Evolutionary conservation across 1,140 invertebrate species (phyloP), one percentile per base, ranked within the genome.

Genomic region (Asbolus verrucosus): DNA sequence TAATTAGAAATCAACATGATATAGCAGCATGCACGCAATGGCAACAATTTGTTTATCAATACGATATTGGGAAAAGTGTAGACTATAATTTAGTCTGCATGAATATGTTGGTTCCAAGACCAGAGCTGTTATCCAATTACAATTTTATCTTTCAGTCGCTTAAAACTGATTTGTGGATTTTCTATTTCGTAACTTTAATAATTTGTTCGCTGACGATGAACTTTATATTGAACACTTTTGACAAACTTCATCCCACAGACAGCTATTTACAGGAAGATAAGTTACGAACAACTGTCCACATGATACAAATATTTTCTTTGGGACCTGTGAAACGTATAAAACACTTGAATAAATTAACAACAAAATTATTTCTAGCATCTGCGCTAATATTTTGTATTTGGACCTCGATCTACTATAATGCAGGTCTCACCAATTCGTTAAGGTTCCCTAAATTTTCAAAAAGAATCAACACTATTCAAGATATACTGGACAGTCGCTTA

Each of bases 341-440:
- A 2, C 11, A 36, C 33, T n/a, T 36, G 3, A 36, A 36, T n/a
- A 36, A 11, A 36, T 8, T 36, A 4, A 36, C 5, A 4, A 36
- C 11, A n/a, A 36, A 11, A 11, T 11, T 36, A 36, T 36, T 36
- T 36, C 11, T 36, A 2, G 11, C 33, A 3, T 5, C 11, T 36
- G 2, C 2, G 5, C n/a, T 36, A 2, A 36, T 11, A 36, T 36
- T 6, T 36, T 36, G 33, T 16, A 18, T 16, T 3, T 9, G 5
- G 15, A 8, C 15, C 8, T 14, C 43, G n/a, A 24, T n/a, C 11
- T 46, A 46, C 15, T 46, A 46, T 46, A 6, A 9, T 2, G 43
- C 43, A 14, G 43, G 43, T 14, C 6, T 46, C 6, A 46, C 43
- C 3, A 46, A 19, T 16, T 46, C 19, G 4, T 46, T 46, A 19